Conservation (phyloP, 2,888 invertebrate species). For the Neoscelio sp. region DNA sequence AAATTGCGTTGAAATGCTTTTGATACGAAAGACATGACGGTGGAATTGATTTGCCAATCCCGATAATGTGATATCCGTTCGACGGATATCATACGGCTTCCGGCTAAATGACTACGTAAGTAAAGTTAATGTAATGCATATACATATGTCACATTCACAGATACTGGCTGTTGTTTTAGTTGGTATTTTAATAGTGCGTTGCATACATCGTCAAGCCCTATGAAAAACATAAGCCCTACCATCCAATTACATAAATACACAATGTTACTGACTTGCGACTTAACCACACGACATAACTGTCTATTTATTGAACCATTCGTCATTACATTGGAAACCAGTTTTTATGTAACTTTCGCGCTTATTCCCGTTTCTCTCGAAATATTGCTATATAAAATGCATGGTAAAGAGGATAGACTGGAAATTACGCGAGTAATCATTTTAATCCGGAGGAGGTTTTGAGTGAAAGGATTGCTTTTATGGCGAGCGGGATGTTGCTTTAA, state of each 20-base stretch:
- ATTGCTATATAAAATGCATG: too few relatives aligned
- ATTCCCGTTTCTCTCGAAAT: too few relatives aligned
- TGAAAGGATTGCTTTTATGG: too few relatives aligned
- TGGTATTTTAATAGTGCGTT: conserved; percentile 69
- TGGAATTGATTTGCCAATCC: conserved; percentile 69
- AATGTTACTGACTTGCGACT: not conserved
- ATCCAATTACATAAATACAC: conserved; percentile 72
- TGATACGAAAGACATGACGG: conserved; percentile 5
- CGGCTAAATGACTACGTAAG: conserved; percentile 72
- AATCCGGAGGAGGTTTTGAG: too few relatives aligned
- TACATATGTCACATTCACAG: conserved; percentile 44
- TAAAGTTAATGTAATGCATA: conserved; percentile 58
- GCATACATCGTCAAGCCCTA: conserved; percentile 71
- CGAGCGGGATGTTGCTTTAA: too few relatives aligned
- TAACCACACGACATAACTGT: conserved; percentile 1
- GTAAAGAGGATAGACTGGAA: too few relatives aligned
- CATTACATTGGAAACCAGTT: conserved; percentile 25
- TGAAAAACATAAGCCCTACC: conserved; percentile 73
- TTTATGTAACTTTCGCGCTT: too few relatives aligned
- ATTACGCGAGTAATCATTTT: too few relatives aligned
- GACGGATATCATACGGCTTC: conserved; percentile 72
- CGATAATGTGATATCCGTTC: conserved; percentile 70
- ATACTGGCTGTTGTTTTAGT: conserved; percentile 28
- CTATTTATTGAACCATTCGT: not conserved
- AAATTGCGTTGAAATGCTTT: conserved; percentile 2